These are phyloP conservation scores for Drosophila biarmipes DNA, from an alignment of 1,140 invertebrate genomes.

Conservation along the genomic window DNA sequence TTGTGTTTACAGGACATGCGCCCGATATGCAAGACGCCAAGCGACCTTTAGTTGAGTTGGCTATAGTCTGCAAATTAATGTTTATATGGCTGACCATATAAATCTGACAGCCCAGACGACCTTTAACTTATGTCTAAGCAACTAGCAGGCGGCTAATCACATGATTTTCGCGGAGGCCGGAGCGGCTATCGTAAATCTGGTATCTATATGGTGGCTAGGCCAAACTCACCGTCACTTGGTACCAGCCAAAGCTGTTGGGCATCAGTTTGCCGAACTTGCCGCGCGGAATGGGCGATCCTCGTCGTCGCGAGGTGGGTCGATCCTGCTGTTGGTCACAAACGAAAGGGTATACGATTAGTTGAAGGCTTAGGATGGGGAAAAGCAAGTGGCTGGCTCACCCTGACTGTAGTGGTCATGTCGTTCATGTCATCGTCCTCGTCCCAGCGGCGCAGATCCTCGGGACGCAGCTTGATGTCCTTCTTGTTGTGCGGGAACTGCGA, in stretches of 20 bases:
- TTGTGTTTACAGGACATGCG: neutral
- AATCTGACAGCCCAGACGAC: neutral
- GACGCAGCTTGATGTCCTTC: constrained; percentile 56
- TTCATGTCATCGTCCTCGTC: constrained; percentile 81
- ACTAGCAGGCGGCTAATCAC: constrained; percentile 6
- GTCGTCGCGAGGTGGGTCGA: constrained; percentile 53
- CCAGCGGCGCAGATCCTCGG: constrained; percentile 73
- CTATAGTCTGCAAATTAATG: neutral
- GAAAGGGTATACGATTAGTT: neutral
- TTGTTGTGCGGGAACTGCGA: constrained; percentile 61
- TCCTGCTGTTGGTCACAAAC: constrained; percentile 31
- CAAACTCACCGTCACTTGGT: constrained; percentile 79
- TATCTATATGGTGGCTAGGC: constrained; percentile 28
- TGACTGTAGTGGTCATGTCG: constrained; percentile 55
- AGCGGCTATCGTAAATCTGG: constrained; percentile 3
- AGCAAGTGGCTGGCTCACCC: constrained; percentile 21
- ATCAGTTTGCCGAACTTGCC: constrained; percentile 76
- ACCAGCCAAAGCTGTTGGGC: constrained; percentile 73
- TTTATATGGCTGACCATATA: neutral
- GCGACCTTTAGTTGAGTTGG: neutral
- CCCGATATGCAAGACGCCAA: neutral
- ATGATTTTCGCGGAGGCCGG: neutral
- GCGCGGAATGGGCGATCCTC: constrained; percentile 60
- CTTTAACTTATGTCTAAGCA: constrained; percentile 13
- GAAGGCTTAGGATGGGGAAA: neutral